A percentile compares a stretch with the other conserved stretches of the same genome.
phyloP scores from a whole-genome alignment of 2,797 vertebrate genomes.

The Esox lucius region DNA sequence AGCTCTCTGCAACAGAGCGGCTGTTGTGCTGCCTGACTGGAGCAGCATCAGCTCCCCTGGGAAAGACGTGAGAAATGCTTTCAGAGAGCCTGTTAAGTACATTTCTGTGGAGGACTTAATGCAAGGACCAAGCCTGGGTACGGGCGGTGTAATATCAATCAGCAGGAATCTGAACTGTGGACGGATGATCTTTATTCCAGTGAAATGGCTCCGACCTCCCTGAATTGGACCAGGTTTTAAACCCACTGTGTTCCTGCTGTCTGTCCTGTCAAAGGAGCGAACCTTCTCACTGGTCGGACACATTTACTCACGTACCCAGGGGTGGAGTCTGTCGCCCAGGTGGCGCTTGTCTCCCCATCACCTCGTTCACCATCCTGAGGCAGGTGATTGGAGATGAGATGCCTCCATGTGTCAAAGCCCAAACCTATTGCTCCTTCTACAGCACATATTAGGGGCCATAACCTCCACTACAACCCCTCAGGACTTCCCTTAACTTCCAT shows the following conservation, averaged over 20 bases:
- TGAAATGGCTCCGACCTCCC: constrained; percentile 9
- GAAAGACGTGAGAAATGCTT: constrained; percentile 53
- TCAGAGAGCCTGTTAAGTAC: constrained; percentile 49
- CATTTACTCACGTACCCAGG: constrained; percentile 2
- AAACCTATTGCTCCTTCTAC: constrained; percentile 10
- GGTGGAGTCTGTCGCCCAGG: neutral
- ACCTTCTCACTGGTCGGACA: neutral
- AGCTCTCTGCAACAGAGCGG: constrained; percentile 63
- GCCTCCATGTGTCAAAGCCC: constrained; percentile 15
- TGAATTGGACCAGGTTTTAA: constrained; percentile 12
- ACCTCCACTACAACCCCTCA: neutral
- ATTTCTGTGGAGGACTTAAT: constrained; percentile 52
- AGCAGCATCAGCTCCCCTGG: constrained; percentile 67
- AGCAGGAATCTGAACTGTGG: constrained; percentile 25
- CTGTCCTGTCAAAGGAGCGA: neutral
- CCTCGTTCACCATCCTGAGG: constrained; percentile 3
- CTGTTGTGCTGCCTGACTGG: constrained; percentile 65
- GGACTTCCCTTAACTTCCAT: constrained; percentile 17
- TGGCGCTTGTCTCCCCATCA: neutral
- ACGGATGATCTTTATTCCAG: constrained; percentile 16
- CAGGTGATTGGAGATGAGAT: constrained; percentile 9
- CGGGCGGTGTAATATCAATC: constrained; percentile 29
- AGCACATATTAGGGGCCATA: constrained; percentile 6
- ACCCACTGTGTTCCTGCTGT: neutral
- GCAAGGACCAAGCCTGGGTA: constrained; percentile 32